Percentiles rank a stretch among this genome's conserved stretches.
Conservation (phyloP, 2,113 vertebrate species). For the Nannobrachium achirus region DNA sequence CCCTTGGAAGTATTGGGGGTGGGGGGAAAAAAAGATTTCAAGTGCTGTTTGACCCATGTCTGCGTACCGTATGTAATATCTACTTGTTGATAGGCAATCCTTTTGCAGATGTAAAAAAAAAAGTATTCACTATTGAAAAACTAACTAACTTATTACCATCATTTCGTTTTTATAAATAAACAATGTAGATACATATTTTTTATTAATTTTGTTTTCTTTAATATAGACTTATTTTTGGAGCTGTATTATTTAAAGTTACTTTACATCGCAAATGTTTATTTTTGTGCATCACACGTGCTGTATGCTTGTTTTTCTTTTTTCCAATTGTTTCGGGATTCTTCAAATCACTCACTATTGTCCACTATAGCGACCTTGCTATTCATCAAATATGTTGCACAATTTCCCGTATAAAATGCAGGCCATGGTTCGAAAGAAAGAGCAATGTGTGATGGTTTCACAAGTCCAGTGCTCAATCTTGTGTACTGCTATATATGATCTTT, state of each 20-base stretch:
- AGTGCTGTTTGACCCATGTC: slow-evolving; percentile 25
- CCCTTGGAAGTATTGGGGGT: background rate
- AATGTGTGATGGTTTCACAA: background rate
- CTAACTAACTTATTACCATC: slow-evolving; percentile 65
- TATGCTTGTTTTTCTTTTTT: slow-evolving; percentile 30
- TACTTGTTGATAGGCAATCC: slow-evolving; percentile 44
- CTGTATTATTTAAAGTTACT: slow-evolving; percentile 70
- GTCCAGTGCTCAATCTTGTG: slow-evolving; percentile 20
- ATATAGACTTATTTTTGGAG: slow-evolving; percentile 71
- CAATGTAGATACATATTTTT: slow-evolving; percentile 68
- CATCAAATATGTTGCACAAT: slow-evolving; percentile 11
- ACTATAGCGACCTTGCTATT: background rate
- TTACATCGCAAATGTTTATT: slow-evolving; percentile 59
- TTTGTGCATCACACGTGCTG: slow-evolving; percentile 40
- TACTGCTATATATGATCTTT: slow-evolving; percentile 11
- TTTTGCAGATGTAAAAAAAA: slow-evolving; percentile 52
- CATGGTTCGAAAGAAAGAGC: background rate
- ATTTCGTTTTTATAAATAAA: slow-evolving; percentile 63
- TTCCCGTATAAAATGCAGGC: background rate
- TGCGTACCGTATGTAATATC: slow-evolving; percentile 24
- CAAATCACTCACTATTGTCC: too few relatives aligned
- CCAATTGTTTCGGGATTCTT: background rate
- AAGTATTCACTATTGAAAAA: slow-evolving; percentile 48
- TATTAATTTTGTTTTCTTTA: slow-evolving; percentile 45
- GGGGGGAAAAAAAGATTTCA: background rate